Evolutionary conservation across 2,113 vertebrate species (phyloP), one percentile per base, ranked within the genome.

Genomic region (Limnothrissa miodon): DNA sequence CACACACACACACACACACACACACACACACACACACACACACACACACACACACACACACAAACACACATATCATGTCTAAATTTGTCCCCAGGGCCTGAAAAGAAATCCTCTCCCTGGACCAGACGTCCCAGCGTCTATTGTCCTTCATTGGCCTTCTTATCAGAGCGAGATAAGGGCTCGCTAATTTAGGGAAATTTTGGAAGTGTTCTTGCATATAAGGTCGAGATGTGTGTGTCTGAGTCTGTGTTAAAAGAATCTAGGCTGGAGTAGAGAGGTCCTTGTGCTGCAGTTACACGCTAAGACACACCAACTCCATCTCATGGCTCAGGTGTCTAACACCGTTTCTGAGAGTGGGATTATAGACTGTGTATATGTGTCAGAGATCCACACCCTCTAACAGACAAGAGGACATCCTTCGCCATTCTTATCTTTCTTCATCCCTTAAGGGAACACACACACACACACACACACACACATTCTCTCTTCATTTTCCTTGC

Each of bases 381-480:
- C 4, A 8, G 10, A 6, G 62, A 70, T 13, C 29, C 62, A 9
- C 10, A 36, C 25, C 62, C 62, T 70, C 4, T 0, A 29, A 70
- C 3, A 29, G 62, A 36, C 29, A 36, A 53, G 48, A 17, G 46
- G 25, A 25, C 29, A 70, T 70, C 62, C 62, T 70, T 70, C 11
- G 13, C 29, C 11, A 17, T 33, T 74, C 29, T 74, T 13, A 21
- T 74, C 9, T 74, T n/a, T 33, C 33, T 39, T 74, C 5, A 1
- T 21, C 21, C 21, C 51, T 56, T 6, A 3, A 15, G 0, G 10
- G 13, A 17, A 15, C 33, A 62, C 56, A 62, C 53, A 56, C 53
- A 66, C 25, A 29, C 25, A 66, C 59, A 66, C 59, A 66, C 59
- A 66, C 59, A 66, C 59, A 66, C 59, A 66, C 59, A 66, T 9